phyloP scores from a whole-genome alignment of 2,797 vertebrate species.

The Rhinoraja longicauda region DNA sequence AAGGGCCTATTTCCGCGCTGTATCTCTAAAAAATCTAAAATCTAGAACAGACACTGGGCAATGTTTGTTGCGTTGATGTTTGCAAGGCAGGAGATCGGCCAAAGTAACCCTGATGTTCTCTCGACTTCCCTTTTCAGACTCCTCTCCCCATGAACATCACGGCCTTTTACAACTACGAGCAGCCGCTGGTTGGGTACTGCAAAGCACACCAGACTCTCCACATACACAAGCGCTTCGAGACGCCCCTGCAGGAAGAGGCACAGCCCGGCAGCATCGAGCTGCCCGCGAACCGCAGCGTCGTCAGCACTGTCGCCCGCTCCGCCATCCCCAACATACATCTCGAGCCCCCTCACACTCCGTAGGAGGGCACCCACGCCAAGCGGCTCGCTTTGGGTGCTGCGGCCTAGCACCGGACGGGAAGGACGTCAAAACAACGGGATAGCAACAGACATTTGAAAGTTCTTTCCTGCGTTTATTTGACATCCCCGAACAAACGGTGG shows the following conservation, averaged over 20 bases:
- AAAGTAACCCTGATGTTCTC: neutral
- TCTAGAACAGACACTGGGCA: too few relatives aligned
- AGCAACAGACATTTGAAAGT: neutral
- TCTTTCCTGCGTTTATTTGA: neutral
- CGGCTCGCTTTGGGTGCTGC: neutral
- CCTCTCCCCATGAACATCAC: slow-evolving; percentile 79
- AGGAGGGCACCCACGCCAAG: neutral
- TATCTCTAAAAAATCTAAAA: too few relatives aligned
- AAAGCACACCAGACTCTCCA: slow-evolving; percentile 82
- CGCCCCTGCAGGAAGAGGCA: slow-evolving; percentile 55
- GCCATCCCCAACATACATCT: slow-evolving; percentile 68
- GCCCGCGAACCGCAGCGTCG: slow-evolving; percentile 62
- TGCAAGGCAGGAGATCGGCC: neutral
- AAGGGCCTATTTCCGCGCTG: too few relatives aligned
- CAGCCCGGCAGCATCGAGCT: slow-evolving; percentile 57
- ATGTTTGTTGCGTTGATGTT: too few relatives aligned
- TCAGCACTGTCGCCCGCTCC: slow-evolving; percentile 66
- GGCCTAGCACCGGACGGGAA: neutral
- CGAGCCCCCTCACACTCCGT: slow-evolving; percentile 62
- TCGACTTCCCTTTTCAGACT: slow-evolving; percentile 56
- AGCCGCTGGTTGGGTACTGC: slow-evolving; percentile 80
- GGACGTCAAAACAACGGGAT: neutral
- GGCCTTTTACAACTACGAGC: slow-evolving; percentile 82
- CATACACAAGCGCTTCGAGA: slow-evolving; percentile 67
- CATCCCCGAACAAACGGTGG: neutral